Base-by-base conservation (phyloP, 2,113 vertebrate species). In the Ceyx cyanopectus region DNA sequence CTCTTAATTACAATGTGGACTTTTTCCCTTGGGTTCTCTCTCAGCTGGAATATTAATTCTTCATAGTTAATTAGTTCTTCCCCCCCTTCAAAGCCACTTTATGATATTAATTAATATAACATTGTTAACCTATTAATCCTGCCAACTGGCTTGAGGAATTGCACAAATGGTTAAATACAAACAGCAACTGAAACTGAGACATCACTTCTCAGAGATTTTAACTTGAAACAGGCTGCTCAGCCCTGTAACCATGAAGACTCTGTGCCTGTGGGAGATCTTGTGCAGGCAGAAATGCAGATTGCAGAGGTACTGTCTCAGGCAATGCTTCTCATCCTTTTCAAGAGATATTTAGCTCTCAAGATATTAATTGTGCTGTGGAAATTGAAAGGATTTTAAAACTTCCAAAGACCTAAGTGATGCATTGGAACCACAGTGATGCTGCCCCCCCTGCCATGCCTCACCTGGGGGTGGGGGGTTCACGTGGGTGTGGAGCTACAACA, bases 131-230 rank as follows among this genome's bases (percentile, higher is more conserved):
- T 75, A 87, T 89, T 92, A 88, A 79, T 92, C 58, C 74, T 79
- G 54, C 69, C 78, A 76, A 29, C 29, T 73, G 62, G 41, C 62
- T 89, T 32, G 40, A 92, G 22, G 41, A 76, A 14, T 78, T 87
- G 67, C 67, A 92, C 63, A 89, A 96, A 89, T 37, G 63, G 91
- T 96, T 93, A 96, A 96, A 92, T 90, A 68, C 16, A 86, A 88
- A 75, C 48, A 70, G 22, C n/a, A 84, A 37, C 60, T 40, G 50
- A 88, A 88, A 37, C 21, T 86, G 5, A 65, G 6, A 6, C 4
- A 2, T 56, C 69, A 40, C 50, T 74, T 81, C 43, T 37, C 40
- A 7, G 70, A 54, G 27, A 1, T 54, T 1, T 62, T 4, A 27
- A 34, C 63, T 15, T 81, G 69, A 87, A 75, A 32, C 32, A 50